Percentiles rank a stretch among this genome's conserved stretches.
These are phyloP conservation scores for Nannoperca obscura DNA, from an alignment of 2,797 vertebrate genomes.

Conservation along the genomic window DNA sequence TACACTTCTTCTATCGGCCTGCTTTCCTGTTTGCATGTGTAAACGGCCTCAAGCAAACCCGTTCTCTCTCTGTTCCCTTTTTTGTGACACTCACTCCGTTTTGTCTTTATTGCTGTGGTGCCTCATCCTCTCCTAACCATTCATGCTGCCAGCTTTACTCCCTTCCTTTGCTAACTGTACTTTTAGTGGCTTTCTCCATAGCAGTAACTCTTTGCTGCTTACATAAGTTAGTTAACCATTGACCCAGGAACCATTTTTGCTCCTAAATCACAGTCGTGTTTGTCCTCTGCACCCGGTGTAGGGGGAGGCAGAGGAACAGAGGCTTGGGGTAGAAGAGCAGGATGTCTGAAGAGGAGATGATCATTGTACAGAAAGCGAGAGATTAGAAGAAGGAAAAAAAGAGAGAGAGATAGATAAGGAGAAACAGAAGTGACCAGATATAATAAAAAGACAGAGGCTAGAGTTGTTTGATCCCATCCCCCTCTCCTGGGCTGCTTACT, in stretches of 20 bases:
- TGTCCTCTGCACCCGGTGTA: constrained; percentile 8
- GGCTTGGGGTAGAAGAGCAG: neutral
- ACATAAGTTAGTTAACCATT: constrained; percentile 44
- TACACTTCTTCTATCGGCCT: constrained; percentile 12
- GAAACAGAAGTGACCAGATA: constrained; percentile 6
- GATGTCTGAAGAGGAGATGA: constrained; percentile 4
- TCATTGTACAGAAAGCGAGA: neutral
- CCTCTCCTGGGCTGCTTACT: constrained; percentile 12
- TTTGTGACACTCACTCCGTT: constrained; percentile 7
- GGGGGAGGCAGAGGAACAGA: constrained; percentile 1
- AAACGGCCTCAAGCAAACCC: constrained; percentile 30
- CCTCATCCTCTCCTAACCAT: constrained; percentile 1
- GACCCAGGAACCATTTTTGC: neutral
- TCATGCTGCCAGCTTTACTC: neutral
- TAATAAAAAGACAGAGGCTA: neutral
- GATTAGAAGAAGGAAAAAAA: neutral
- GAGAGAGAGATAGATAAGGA: neutral
- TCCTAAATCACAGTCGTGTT: constrained; percentile 37
- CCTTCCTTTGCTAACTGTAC: constrained; percentile 5
- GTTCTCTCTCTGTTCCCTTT: constrained; percentile 26
- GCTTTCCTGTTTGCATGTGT: constrained; percentile 21
- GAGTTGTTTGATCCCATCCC: constrained; percentile 24
- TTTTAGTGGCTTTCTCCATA: neutral
- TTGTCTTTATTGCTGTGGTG: constrained; percentile 16
- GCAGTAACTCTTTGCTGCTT: constrained; percentile 1